Percentiles rank a stretch among this genome's conserved stretches.
Evolutionary conservation across 2,888 invertebrate species (phyloP).

Genomic region (Sepiola atlantica): DNA sequence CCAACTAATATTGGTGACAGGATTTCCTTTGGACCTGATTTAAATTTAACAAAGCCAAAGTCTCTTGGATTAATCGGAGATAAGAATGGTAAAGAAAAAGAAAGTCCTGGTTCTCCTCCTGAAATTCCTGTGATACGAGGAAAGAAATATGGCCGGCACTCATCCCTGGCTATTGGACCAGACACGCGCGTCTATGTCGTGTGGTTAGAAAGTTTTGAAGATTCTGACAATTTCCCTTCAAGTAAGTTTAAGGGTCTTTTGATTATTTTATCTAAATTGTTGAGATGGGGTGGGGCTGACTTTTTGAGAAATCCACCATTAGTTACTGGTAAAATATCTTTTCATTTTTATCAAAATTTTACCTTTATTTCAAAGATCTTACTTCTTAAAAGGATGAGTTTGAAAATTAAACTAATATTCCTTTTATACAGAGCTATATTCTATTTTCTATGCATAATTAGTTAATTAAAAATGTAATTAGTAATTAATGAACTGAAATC

Average conservation of each 20-base stretch:
- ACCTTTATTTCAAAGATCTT: no score
- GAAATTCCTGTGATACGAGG: conserved; percentile 58
- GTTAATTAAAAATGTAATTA: no score
- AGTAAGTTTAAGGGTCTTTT: conserved; percentile 78
- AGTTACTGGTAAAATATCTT: no score
- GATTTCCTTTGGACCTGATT: conserved; percentile 40
- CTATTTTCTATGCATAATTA: no score
- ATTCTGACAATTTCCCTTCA: conserved; percentile 89
- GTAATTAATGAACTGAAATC: no score
- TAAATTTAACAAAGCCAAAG: conserved; percentile 61
- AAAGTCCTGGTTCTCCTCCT: conserved; percentile 64
- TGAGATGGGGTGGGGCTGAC: background rate
- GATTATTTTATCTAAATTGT: background rate
- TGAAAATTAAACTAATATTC: no score
- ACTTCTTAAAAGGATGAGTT: no score
- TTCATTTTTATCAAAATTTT: no score
- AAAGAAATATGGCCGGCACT: conserved; percentile 61
- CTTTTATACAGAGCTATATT: no score
- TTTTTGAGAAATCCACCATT: background rate
- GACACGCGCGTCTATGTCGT: conserved; percentile 82
- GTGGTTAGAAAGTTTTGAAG: conserved; percentile 97
- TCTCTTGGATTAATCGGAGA: conserved; percentile 69
- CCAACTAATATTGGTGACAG: conserved; percentile 44
- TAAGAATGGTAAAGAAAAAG: conserved; percentile 54
- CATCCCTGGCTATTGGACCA: conserved; percentile 63